Base-by-base conservation (phyloP, 2,888 invertebrate species). In the Agrochola lota region DNA sequence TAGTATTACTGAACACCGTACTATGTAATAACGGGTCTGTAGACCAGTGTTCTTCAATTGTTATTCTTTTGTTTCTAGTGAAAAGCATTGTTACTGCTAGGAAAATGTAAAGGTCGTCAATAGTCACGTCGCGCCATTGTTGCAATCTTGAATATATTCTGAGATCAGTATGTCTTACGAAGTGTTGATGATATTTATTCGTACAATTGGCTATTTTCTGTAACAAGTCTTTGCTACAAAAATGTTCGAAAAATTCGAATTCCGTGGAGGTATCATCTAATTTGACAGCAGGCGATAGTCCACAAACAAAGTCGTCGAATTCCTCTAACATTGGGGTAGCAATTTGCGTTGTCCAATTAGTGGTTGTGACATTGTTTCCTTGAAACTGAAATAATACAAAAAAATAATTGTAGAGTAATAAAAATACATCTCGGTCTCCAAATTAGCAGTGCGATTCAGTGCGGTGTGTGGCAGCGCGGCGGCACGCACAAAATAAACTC, bases 41-140 rank as follows among this genome's bases (percentile, higher is more conserved):
- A 52, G 85, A 86, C 86, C 83, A 82, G 67, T 83, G 83, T 76
- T 85, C 85, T 72, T 86, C 85, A 69, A 86, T 83, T 40, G 75
- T 62, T 63, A 82, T 74, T 49, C 83, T 85, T 40, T 40, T 40
- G 68, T 85, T 85, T 46, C 80, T 57, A 26, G 85, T 84, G 9
- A 85, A 77, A 40, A 85, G 73, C 81, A 85, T 84, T 64, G 84
- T 82, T n/a, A 86, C 17, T 30, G 85, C 85, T 74, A 84, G 40
- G 35, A 83, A 71, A 26, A 85, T 78, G 26, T 80, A 84, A 71
- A 84, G 70, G 35, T 81, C 79, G 2, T 79, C 20, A 75, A 78
- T 60, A 77, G 78, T 71, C 40, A 80, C 79, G 66, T 84, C 84
- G 1, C 52, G 69, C 81, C 79, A 79, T 69, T 68, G 62, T 74